phyloP scores from a whole-genome alignment of 2,888 invertebrate genomes.

The Cephus rjabovi region DNA sequence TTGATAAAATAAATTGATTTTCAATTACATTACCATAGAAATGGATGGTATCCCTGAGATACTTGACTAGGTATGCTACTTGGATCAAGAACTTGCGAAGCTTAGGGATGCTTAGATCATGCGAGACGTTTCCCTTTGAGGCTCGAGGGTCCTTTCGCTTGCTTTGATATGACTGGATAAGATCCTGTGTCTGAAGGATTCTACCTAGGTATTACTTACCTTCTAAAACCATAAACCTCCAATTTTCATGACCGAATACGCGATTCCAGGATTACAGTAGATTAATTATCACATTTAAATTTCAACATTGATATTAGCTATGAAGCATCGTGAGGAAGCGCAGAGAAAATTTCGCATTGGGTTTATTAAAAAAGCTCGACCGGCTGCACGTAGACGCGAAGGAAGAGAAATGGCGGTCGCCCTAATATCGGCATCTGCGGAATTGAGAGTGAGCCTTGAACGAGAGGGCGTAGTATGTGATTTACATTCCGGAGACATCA shows the following conservation, averaged over 20 bases:
- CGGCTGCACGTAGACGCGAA: neutral
- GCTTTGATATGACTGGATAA: conserved; percentile 25
- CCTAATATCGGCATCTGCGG: conserved; percentile 24
- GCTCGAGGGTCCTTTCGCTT: conserved; percentile 31
- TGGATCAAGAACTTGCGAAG: conserved; percentile 16
- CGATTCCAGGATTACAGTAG: neutral
- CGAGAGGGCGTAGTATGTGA: conserved; percentile 25
- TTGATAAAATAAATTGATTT: conserved; percentile 30
- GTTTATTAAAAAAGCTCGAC: conserved; percentile 4
- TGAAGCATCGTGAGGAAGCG: neutral
- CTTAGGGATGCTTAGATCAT: conserved; percentile 23
- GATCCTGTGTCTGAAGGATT: conserved; percentile 38
- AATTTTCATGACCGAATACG: neutral
- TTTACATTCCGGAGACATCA: conserved; percentile 51
- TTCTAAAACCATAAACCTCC: neutral
- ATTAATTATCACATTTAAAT: neutral
- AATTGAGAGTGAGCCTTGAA: conserved; percentile 11
- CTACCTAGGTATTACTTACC: neutral
- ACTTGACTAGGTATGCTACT: neutral
- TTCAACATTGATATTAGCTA: neutral
- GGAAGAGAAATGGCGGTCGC: neutral
- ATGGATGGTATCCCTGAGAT: conserved; percentile 1
- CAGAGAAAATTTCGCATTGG: neutral
- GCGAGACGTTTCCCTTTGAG: conserved; percentile 33
- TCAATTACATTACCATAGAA: conserved; percentile 26